These are phyloP conservation scores for Phainopepla nitens DNA, from an alignment of 2,113 vertebrate species.

Conservation along the genomic window DNA sequence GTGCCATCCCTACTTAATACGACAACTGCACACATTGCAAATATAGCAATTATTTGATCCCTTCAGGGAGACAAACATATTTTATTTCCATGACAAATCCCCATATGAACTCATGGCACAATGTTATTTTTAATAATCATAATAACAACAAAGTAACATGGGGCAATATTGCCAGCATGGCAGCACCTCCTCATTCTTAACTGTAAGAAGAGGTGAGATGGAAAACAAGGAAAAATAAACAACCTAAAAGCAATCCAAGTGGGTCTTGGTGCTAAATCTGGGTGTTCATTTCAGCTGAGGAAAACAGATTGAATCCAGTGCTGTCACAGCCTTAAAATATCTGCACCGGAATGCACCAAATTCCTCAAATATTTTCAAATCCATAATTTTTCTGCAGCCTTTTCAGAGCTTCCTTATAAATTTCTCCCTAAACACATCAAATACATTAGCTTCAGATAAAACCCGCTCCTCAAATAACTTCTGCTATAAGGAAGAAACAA, in stretches of 20 bases:
- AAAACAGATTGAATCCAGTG: neutral
- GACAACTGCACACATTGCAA: neutral
- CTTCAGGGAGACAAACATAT: neutral
- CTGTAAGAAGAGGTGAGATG: neutral
- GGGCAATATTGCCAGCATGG: neutral
- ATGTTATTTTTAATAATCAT: neutral
- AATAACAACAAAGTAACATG: neutral
- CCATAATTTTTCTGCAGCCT: neutral
- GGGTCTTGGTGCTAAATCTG: neutral
- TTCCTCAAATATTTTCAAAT: neutral
- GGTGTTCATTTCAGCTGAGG: neutral
- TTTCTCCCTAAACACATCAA: neutral
- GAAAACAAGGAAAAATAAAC: neutral
- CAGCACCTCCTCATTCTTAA: neutral
- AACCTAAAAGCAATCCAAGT: neutral
- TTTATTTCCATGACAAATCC: neutral
- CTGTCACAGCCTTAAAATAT: neutral
- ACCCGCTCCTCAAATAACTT: neutral
- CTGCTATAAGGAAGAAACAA: neutral
- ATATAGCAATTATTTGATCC: neutral
- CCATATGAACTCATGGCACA: neutral
- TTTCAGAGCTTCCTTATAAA: neutral
- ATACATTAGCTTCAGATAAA: neutral
- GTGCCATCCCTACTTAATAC: neutral
- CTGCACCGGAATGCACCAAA: neutral